A percentile compares a stretch with the other conserved stretches of the same genome.
Evolutionary conservation across 1,140 invertebrate species (phyloP).

Genomic region (Leptinotarsa undecemlineata): DNA sequence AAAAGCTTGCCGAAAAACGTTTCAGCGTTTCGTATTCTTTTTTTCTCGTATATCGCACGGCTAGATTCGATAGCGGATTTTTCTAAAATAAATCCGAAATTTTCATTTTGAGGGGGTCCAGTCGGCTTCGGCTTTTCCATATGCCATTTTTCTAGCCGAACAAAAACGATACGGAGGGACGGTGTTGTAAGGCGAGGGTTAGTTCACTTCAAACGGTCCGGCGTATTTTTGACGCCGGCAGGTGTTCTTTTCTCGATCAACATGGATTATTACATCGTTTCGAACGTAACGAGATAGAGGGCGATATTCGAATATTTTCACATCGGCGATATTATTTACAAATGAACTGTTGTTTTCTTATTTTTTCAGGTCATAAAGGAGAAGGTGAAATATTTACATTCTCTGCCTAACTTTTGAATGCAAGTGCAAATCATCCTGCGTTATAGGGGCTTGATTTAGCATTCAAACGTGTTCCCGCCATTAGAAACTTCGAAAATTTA

Average conservation of each 20-base stretch:
- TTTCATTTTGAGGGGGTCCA: constrained; percentile 61
- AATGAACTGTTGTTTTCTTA: too few relatives aligned
- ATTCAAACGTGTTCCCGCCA: not conserved
- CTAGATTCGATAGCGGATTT: constrained; percentile 6
- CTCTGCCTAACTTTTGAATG: too few relatives aligned
- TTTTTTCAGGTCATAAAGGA: too few relatives aligned
- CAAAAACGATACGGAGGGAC: not conserved
- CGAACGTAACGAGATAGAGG: not conserved
- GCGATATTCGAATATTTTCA: not conserved
- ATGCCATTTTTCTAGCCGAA: not conserved
- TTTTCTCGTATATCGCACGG: not conserved
- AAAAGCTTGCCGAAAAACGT: constrained; percentile 12
- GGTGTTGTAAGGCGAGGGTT: not conserved
- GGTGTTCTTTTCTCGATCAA: too few relatives aligned
- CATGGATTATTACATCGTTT: not conserved
- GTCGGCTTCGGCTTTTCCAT: constrained; percentile 50
- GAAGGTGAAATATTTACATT: too few relatives aligned
- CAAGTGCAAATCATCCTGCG: too few relatives aligned
- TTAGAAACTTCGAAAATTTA: not conserved
- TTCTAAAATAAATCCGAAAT: constrained; percentile 40
- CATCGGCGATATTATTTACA: too few relatives aligned
- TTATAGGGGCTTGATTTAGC: not conserved
- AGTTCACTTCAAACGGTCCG: too few relatives aligned
- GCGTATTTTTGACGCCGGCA: too few relatives aligned
- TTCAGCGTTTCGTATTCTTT: constrained; percentile 4